A percentile compares a stretch with the other conserved stretches of the same genome.
These are phyloP conservation scores for Hyperoodon ampullatus DNA, from an alignment of 2,113 vertebrate genomes.

Conservation along the genomic window DNA sequence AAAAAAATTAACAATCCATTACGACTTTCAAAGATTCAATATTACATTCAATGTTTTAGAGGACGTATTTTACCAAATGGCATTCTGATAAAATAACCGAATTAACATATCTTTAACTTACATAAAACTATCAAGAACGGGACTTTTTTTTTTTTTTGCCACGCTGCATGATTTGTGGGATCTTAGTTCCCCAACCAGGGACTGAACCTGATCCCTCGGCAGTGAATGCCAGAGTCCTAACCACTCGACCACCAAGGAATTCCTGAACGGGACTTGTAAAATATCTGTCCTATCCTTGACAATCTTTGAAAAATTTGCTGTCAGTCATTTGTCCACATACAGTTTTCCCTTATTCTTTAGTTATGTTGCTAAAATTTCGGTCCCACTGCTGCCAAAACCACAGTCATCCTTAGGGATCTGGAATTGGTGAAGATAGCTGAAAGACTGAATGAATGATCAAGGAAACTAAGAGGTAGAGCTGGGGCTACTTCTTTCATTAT, in stretches of 20 bases:
- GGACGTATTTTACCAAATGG: not conserved
- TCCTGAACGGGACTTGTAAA: not conserved
- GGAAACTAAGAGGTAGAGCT: not conserved
- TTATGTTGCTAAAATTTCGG: not conserved
- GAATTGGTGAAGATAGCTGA: not conserved
- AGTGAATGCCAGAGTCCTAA: not conserved
- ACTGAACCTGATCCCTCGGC: not conserved
- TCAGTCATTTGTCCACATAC: not conserved
- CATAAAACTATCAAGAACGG: not conserved
- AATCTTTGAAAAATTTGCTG: not conserved
- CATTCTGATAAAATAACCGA: not conserved
- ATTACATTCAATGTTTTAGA: not conserved
- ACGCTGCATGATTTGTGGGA: not conserved
- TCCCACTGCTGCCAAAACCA: not conserved
- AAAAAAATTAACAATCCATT: slow-evolving; percentile 10
- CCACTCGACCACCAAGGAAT: not conserved
- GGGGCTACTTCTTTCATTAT: not conserved
- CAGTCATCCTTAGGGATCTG: not conserved
- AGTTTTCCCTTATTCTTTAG: not conserved
- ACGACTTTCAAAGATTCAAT: not conserved
- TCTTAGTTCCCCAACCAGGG: not conserved
- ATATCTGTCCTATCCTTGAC: not conserved
- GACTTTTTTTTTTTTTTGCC: not conserved
- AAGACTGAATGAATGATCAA: not conserved
- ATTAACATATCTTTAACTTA: not conserved